phyloP scores from a whole-genome alignment of 2,113 vertebrate genomes.

The Mobula hypostoma region DNA sequence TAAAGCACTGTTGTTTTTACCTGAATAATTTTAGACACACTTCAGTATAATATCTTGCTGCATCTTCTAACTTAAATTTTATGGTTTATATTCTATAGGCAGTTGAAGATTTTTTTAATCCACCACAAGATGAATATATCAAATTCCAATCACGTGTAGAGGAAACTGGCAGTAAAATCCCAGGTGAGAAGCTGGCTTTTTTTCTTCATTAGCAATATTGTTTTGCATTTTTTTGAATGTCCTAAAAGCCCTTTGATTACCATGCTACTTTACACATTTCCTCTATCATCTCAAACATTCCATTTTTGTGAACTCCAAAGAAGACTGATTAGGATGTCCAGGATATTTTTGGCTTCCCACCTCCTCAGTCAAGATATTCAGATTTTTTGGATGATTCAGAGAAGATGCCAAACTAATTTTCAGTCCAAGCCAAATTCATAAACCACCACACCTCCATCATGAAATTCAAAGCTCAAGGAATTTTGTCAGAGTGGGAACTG shows the following conservation, averaged over 20 bases:
- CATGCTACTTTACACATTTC: background rate
- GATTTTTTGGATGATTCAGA: background rate
- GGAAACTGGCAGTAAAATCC: slow-evolving; percentile 29
- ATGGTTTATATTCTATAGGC: background rate
- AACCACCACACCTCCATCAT: background rate
- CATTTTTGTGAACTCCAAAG: background rate
- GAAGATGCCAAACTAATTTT: background rate
- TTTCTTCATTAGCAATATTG: background rate
- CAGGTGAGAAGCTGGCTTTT: background rate
- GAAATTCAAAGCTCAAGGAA: background rate
- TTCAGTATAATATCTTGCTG: background rate
- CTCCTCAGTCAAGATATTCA: background rate
- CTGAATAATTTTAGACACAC: background rate
- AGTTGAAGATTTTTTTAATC: slow-evolving; percentile 31
- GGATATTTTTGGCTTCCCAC: background rate
- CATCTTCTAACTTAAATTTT: background rate
- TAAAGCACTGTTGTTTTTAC: no score
- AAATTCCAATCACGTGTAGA: slow-evolving; percentile 14
- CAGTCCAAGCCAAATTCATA: background rate
- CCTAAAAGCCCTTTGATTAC: background rate
- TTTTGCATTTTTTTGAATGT: background rate
- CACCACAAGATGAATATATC: slow-evolving; percentile 22
- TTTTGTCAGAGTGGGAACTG: background rate
- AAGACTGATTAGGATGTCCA: background rate
- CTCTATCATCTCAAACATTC: background rate